These are phyloP conservation scores for Melanchra persicariae DNA, from an alignment of 2,888 invertebrate species.

Conservation along the genomic window DNA sequence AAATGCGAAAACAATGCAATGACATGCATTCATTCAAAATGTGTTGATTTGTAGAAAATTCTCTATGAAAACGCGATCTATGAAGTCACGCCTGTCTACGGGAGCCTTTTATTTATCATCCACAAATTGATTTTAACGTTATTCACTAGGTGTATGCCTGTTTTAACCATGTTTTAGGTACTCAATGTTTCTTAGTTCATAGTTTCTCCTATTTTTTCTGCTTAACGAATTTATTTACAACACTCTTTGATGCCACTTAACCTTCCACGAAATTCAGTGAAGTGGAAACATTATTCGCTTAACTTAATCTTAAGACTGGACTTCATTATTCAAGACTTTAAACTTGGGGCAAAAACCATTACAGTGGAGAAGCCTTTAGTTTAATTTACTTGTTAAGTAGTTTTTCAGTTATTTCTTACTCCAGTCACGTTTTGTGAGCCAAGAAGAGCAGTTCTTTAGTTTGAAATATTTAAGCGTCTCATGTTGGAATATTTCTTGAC, in stretches of 20 bases:
- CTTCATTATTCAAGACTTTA: constrained; percentile 55
- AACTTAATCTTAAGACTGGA: constrained; percentile 44
- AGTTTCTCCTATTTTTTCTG: neutral
- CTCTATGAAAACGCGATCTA: too few relatives aligned
- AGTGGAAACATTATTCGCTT: constrained; percentile 45
- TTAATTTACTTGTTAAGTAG: constrained; percentile 61
- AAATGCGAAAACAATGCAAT: too few relatives aligned
- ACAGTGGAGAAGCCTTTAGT: constrained; percentile 41
- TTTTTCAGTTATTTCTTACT: constrained; percentile 58
- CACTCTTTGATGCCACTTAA: constrained; percentile 45
- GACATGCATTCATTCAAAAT: too few relatives aligned
- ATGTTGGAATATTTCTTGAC: constrained; percentile 38
- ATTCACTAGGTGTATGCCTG: too few relatives aligned
- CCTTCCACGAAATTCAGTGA: constrained; percentile 30
- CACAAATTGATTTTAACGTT: neutral
- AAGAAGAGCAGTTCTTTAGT: constrained; percentile 20
- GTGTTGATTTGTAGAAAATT: too few relatives aligned
- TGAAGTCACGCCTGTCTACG: neutral
- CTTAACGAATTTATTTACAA: constrained; percentile 27
- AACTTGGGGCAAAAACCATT: constrained; percentile 54
- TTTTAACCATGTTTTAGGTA: neutral
- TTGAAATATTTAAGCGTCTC: constrained; percentile 42
- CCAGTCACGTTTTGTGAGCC: constrained; percentile 47
- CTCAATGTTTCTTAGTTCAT: neutral
- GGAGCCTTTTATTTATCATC: neutral